Evolutionary conservation across 2,113 vertebrate species (phyloP), one percentile per base, ranked within the genome.

Genomic region (Melanotaenia duboulayi): DNA sequence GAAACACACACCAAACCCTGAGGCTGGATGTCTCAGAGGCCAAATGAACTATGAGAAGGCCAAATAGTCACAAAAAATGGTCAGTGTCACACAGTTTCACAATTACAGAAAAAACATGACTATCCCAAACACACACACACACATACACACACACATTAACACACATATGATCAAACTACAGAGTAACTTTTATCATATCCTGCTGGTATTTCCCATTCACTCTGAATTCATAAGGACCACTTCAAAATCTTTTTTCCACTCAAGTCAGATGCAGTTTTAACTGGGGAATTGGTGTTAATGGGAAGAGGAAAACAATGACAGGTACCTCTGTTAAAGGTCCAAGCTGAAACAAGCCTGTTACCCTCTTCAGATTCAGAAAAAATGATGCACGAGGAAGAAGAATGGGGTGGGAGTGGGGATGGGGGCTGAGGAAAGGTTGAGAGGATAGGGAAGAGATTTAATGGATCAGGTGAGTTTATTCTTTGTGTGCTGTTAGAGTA

Each of bases 1-100:
- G 11, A 59, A 2, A 68, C 62, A 66, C 74, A 82, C 40, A 28
- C 42, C 55, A 63, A 85, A 87, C 88, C 89, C 92, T 92, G 81
- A 90, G 83, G 74, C 70, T 75, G 39, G 24, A 56, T 55, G 16
- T 39, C 9, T 19, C 4, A n/a, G 52, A 68, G 56, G 77, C 65
- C 65, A 75, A 62, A 67, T 64, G 64, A 84, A 85, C 80, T 83
- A 72, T 64, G 86, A 77, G 83, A 88, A 90, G 82, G 87, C 84
- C 87, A 89, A 89, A 83, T 82, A 74, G 79, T 76, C 76, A 71
- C 73, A 84, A 78, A 61, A 56, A 59, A 69, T 11, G 49, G 46
- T 57, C 87, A 90, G 70, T 76, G 67, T 35, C 32, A 83, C 71
- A 86, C 80, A 85, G 71, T 76, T 65, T 76, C 71, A 78, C 82